Evolutionary conservation across 64 coral and sea anemone genomes (phyloP).

Genomic region (Trachythela sp.): DNA sequence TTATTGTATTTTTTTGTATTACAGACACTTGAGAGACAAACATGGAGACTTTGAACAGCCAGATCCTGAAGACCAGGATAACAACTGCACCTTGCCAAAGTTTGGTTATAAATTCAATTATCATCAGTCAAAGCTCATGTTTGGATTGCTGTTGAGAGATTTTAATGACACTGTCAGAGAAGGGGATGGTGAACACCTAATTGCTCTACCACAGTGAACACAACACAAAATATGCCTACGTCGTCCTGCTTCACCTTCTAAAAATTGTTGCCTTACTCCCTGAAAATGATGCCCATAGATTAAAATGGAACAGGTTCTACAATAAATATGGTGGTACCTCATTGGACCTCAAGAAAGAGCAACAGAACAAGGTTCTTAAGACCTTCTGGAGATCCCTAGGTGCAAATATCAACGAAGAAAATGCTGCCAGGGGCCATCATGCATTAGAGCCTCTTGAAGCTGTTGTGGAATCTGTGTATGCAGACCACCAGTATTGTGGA

Average conservation of each 20-base stretch:
- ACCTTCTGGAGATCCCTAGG: neutral
- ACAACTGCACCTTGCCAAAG: neutral
- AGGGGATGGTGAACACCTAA: conserved; percentile 3
- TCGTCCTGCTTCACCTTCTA: conserved; percentile 1
- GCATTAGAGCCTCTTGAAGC: conserved; percentile 11
- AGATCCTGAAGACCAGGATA: neutral
- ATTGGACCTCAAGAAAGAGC: neutral
- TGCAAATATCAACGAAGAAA: neutral
- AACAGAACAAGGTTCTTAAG: neutral
- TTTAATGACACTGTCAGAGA: neutral
- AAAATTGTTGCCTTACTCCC: conserved; percentile 10
- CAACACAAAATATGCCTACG: neutral
- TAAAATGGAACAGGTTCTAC: conserved; percentile 5
- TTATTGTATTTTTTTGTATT: neutral
- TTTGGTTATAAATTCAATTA: neutral
- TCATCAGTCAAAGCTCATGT: conserved; percentile 6
- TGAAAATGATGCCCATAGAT: neutral
- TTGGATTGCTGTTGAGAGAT: neutral
- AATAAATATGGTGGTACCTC: neutral
- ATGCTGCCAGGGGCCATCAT: neutral
- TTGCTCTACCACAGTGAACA: conserved; percentile 5
- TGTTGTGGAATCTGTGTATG: conserved; percentile 1
- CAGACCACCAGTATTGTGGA: neutral
- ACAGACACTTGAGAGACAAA: conserved; percentile 6
- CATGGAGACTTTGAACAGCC: neutral